A percentile compares a stretch with the other conserved stretches of the same genome.
Conservation (phyloP, 2,888 invertebrate genomes). For the Spicauda simplicius region DNA sequence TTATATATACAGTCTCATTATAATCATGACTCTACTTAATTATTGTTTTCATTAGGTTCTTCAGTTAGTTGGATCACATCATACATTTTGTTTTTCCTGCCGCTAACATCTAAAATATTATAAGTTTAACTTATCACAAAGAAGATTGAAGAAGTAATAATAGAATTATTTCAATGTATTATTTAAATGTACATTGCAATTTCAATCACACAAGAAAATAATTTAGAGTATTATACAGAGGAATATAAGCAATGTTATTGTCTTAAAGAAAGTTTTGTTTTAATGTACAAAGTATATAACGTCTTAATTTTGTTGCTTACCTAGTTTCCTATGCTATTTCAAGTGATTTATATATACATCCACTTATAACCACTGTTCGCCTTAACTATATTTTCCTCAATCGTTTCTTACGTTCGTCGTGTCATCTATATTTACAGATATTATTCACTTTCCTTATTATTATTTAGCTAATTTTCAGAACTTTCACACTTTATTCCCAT, state of each 20-base stretch:
- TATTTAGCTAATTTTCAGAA: neutral
- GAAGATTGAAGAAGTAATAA: too few species aligned
- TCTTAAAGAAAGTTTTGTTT: neutral
- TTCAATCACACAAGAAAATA: neutral
- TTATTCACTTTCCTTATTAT: neutral
- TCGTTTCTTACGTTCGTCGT: neutral
- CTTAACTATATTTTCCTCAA: neutral
- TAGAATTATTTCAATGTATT: neutral
- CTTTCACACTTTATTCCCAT: neutral
- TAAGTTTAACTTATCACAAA: too few species aligned
- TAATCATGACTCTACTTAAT: neutral
- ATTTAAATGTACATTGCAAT: neutral
- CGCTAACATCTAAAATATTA: neutral
- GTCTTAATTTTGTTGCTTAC: neutral
- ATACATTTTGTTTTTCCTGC: neutral
- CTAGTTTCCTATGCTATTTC: neutral
- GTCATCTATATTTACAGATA: neutral
- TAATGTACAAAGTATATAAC: neutral
- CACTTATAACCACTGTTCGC: neutral
- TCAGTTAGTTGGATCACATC: neutral
- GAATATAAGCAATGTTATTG: neutral
- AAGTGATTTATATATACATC: neutral
- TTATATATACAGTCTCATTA: neutral
- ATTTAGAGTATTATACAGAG: neutral
- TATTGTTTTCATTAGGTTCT: neutral